Evolutionary conservation across 2,797 vertebrate species (phyloP), one percentile per base, ranked within the genome.

Genomic region (Chelmon rostratus): DNA sequence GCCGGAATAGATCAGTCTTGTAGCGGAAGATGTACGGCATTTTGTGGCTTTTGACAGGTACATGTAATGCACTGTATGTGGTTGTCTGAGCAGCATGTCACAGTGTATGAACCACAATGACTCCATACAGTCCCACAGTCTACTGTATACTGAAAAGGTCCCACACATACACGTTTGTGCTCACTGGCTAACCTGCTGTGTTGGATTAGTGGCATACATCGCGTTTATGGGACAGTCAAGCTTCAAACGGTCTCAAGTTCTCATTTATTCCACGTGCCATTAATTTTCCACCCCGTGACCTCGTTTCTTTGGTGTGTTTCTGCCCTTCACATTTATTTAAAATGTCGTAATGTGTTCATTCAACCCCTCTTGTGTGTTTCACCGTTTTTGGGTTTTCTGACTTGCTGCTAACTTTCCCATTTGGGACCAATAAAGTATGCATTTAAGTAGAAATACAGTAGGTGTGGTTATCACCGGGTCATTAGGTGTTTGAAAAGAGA

Each of bases 41-140:
- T 12, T 74, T 92, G 89, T 88, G 90, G 91, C 54, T 90, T 90
- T 72, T 86, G 40, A 67, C 68, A 81, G 76, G 38, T 75, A 68
- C 18, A 18, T 79, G 57, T 31, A 31, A 31, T 31, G 81, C 85
- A 83, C 89, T 80, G 63, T 58, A n/a, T 93, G 92, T 80, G 89
- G 90, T 90, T 89, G 44, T 86, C 47, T 73, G 46, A 78, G 68
- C 65, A 70, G 71, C 56, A 42, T 33, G 42, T 76, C 46, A 61
- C 38, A 49, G 16, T 57, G n/a, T 76, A 47, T 46, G 28, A 86
- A 62, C 72, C 73, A 50, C 76, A 84, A 44, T 62, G n/a, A 52
- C 56, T 56, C 74, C 18, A 37, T 70, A 78, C 28, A 76, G 56
- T 53, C 62, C 53, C 63, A 66, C 49, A 40, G 12, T 35, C 37